Conservation (phyloP, 2,113 vertebrate species). For the Spea bombifrons region DNA sequence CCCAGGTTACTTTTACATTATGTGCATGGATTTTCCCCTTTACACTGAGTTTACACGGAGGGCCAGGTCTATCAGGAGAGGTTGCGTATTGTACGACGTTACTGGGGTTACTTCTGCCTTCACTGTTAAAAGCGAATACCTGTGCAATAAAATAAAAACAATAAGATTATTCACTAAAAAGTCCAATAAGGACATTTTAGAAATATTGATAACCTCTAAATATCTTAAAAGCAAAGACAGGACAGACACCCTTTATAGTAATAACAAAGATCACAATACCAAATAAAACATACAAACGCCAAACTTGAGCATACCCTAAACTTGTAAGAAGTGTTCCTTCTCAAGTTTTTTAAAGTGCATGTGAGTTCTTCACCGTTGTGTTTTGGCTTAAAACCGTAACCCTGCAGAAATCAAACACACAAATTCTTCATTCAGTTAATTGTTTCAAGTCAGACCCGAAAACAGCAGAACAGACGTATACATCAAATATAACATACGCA, state of each 20-base stretch:
- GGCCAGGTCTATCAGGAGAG: conserved; percentile 68
- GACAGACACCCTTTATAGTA: too few species aligned
- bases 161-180: too few species aligned
- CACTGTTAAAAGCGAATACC: conserved; percentile 70
- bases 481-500: too few species aligned
- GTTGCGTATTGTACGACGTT: conserved; percentile 70
- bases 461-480: too few species aligned
- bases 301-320: conserved; percentile 67
- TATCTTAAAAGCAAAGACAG: too few species aligned
- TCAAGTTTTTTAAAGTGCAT: conserved; percentile 71
- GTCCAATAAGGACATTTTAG: too few species aligned
- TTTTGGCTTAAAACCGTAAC: conserved; percentile 72
- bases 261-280: too few species aligned
- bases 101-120: conserved; percentile 72
- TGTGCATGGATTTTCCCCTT: conserved; percentile 67
- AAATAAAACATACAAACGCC: not conserved
- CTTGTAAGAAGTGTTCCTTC: conserved; percentile 71
- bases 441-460: too few species aligned
- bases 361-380: conserved; percentile 73
- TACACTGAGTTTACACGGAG: conserved; percentile 60
- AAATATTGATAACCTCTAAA: too few species aligned
- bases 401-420: conserved; percentile 53
- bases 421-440: not conserved
- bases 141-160: conserved; percentile 42
- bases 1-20: conserved; percentile 67